Evolutionary conservation across 2,797 vertebrate species (phyloP).

Genomic region (Neomorphus geoffroyi): DNA sequence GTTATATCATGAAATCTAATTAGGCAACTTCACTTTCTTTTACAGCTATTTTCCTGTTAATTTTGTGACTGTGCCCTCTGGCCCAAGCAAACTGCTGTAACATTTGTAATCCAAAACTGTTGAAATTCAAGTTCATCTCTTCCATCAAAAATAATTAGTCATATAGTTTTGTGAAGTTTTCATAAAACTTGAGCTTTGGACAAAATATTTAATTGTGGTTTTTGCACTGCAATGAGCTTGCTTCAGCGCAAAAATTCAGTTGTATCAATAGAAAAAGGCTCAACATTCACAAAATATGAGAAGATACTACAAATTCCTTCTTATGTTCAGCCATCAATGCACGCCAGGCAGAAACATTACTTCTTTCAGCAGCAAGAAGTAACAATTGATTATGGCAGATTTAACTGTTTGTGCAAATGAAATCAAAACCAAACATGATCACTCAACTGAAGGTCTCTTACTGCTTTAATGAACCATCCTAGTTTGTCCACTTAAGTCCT

Average conservation of each 20-base stretch:
- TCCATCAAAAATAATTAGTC: constrained; percentile 47
- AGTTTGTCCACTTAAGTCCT: background rate
- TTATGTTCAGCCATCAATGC: background rate
- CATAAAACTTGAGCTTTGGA: background rate
- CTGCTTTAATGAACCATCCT: background rate
- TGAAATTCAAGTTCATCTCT: background rate
- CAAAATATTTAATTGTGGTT: background rate
- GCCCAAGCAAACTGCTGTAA: constrained; percentile 49
- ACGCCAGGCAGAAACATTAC: background rate
- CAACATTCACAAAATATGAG: background rate
- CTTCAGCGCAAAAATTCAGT: background rate
- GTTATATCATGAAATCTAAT: constrained; percentile 23
- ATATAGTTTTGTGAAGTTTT: constrained; percentile 3
- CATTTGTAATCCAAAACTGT: constrained; percentile 9
- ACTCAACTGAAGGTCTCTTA: background rate
- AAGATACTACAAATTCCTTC: background rate
- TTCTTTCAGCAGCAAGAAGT: background rate
- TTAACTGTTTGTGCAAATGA: background rate
- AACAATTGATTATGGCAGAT: background rate
- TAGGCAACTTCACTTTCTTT: constrained; percentile 35
- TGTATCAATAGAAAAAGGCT: background rate
- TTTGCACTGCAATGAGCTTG: background rate
- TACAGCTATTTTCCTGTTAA: constrained; percentile 30
- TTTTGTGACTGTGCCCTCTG: constrained; percentile 40
- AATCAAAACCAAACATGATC: background rate